Base-by-base conservation (phyloP, 2,797 vertebrate genomes). In the Melanogrammus aeglefinus region DNA sequence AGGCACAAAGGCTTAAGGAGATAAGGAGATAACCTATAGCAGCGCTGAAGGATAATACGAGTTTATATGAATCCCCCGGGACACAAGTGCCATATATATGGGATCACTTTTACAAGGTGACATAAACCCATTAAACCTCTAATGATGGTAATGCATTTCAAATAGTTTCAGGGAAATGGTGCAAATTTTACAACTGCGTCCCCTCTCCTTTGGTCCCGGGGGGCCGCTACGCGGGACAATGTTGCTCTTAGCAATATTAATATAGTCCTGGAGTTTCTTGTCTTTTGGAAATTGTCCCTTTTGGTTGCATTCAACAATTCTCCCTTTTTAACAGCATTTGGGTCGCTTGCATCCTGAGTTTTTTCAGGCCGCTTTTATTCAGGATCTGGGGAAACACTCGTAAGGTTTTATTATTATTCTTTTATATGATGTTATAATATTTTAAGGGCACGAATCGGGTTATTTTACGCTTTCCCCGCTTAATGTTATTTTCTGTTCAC, bases 21-120 rank as follows among this genome's bases (percentile, higher is more conserved):
- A 71, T 71, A 18, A 33, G 69, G 31, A 24, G 57, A 71, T 71
- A 71, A 71, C 31, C 69, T 71, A 71, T 33, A 71, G 69, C 10
- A 31, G 14, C 18, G 13, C 29, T 33, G 69, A 16, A 33, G 27
- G 69, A 71, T 71, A 33, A 14, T 13, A 71, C 31, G 27, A 18
- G 18, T 29, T 71, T 33, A 71, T 71, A 71, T 29, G 16, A 16
- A 8, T 63, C 69, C 69, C 31, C 27, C 14, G 24, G 69, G 27
- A 71, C 69, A 14, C 10, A 31, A 33, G 5, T 12, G 27, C 69
- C 31, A 29, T 24, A 71, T 71, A 71, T 71, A 71, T 63, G 57
- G 21, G 21, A 63, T 24, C 16, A 18, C 21, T 24, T 63, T 63
- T 24, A 63, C 57, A 63, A 63, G 57, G 57, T 63, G 57, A 63